These are phyloP conservation scores for Plectropomus leopardus DNA, from an alignment of 2,113 vertebrate species.

Conservation along the genomic window DNA sequence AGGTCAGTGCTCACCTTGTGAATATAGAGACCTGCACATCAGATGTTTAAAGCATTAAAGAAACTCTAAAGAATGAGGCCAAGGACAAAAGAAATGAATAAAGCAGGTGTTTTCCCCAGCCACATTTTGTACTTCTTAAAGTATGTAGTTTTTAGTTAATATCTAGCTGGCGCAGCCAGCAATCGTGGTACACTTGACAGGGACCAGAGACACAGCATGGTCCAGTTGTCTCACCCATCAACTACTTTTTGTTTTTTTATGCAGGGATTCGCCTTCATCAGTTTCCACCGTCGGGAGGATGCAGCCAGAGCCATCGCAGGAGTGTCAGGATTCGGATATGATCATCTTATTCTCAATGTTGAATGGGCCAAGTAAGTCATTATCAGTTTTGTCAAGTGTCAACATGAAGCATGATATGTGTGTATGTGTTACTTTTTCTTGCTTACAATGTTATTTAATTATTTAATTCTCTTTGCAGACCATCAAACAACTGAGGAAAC, in stretches of 20 bases:
- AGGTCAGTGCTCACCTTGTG: slow-evolving; percentile 81
- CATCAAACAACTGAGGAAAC: slow-evolving; percentile 85
- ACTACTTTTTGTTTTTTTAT: not conserved
- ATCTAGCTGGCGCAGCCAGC: too few relatives aligned
- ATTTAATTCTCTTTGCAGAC: slow-evolving; percentile 71
- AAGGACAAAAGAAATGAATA: not conserved
- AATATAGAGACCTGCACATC: not conserved
- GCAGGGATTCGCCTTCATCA: slow-evolving; percentile 97
- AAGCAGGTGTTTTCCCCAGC: not conserved
- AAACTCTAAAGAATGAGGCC: not conserved
- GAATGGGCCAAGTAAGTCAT: slow-evolving; percentile 96
- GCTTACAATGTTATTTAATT: not conserved
- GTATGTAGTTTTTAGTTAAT: too few relatives aligned
- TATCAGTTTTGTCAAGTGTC: not conserved
- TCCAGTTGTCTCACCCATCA: not conserved
- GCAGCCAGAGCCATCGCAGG: slow-evolving; percentile 93
- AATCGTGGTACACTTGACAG: too few relatives aligned
- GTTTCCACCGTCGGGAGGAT: slow-evolving; percentile 96
- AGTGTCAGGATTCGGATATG: slow-evolving; percentile 96
- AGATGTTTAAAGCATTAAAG: not conserved
- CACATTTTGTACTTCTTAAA: too few relatives aligned
- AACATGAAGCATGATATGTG: too few relatives aligned
- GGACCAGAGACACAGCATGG: not conserved
- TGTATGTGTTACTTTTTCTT: not conserved
- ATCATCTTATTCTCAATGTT: slow-evolving; percentile 97